Percentiles rank a stretch among this genome's conserved stretches.
These are phyloP conservation scores for Labeo calbasu DNA, from an alignment of 2,797 vertebrate species.

Conservation along the genomic window DNA sequence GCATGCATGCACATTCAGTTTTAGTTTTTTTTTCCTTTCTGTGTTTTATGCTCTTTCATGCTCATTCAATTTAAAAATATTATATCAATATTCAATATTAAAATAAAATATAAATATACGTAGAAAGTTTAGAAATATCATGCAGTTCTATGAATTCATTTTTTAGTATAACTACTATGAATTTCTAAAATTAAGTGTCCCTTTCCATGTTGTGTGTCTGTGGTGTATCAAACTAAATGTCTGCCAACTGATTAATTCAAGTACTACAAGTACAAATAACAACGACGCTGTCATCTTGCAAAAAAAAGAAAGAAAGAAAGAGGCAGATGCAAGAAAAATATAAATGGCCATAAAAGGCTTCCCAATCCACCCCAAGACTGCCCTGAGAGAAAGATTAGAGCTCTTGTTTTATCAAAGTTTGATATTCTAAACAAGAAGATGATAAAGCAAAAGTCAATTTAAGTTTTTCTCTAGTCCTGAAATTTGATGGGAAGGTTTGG, in stretches of 20 bases:
- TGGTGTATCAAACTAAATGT: neutral
- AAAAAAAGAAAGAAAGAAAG: neutral
- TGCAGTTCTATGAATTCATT: neutral
- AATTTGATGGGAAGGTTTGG: slow-evolving; percentile 52
- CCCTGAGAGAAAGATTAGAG: neutral
- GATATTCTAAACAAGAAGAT: slow-evolving; percentile 1
- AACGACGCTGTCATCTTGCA: neutral
- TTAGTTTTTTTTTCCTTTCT: neutral
- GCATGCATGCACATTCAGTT: neutral
- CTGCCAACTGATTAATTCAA: neutral
- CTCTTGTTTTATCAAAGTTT: neutral
- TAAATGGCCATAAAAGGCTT: neutral
- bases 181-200: neutral
- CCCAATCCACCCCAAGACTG: neutral
- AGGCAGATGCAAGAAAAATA: neutral
- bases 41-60: too few species aligned
- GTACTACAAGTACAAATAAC: neutral
- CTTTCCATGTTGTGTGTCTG: neutral
- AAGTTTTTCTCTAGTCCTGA: slow-evolving; percentile 22
- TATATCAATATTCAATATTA: too few species aligned
- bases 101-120: neutral
- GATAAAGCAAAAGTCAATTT: slow-evolving; percentile 20
- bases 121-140: neutral
- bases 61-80: neutral
- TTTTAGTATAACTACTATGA: neutral